phyloP scores from a whole-genome alignment of 2,113 vertebrate genomes.

The Brachyhypopomus occidentalis region DNA sequence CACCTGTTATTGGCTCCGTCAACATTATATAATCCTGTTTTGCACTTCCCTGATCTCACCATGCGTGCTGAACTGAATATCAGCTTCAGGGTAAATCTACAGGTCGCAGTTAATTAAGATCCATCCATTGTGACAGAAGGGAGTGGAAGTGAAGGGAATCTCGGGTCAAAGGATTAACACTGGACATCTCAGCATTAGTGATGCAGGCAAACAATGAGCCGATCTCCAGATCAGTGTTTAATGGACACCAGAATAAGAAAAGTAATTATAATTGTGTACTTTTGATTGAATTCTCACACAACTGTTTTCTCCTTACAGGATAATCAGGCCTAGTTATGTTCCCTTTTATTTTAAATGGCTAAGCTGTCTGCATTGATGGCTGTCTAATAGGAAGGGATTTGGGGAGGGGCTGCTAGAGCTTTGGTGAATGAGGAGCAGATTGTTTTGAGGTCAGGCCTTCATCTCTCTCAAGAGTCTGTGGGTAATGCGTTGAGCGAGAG shows the following conservation, averaged over 20 bases:
- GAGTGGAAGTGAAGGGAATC: constrained; percentile 61
- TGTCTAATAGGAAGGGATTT: constrained; percentile 16
- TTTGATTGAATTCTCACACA: constrained; percentile 34
- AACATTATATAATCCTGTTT: constrained; percentile 35
- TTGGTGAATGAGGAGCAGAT: constrained; percentile 48
- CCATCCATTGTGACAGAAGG: constrained; percentile 51
- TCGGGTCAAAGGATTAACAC: constrained; percentile 71
- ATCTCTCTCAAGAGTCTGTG: constrained; percentile 50
- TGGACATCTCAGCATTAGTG: constrained; percentile 71
- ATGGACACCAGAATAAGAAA: background rate
- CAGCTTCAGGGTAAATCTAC: constrained; percentile 50
- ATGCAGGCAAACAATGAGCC: constrained; percentile 58
- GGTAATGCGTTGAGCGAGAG: constrained; percentile 50
- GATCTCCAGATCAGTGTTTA: constrained; percentile 47
- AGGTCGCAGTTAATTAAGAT: constrained; percentile 60
- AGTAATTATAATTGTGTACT: constrained; percentile 17
- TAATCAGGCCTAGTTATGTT: constrained; percentile 34
- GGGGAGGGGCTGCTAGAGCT: constrained; percentile 28
- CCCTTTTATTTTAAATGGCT: constrained; percentile 41
- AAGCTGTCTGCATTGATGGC: constrained; percentile 33
- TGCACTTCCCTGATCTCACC: constrained; percentile 34
- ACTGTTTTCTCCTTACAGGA: constrained; percentile 35
- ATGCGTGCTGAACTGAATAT: constrained; percentile 40
- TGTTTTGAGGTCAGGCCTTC: constrained; percentile 62
- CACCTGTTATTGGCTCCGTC: constrained; percentile 41